These are phyloP conservation scores for Helleia helle DNA, from an alignment of 2,888 invertebrate species.

Conservation along the genomic window DNA sequence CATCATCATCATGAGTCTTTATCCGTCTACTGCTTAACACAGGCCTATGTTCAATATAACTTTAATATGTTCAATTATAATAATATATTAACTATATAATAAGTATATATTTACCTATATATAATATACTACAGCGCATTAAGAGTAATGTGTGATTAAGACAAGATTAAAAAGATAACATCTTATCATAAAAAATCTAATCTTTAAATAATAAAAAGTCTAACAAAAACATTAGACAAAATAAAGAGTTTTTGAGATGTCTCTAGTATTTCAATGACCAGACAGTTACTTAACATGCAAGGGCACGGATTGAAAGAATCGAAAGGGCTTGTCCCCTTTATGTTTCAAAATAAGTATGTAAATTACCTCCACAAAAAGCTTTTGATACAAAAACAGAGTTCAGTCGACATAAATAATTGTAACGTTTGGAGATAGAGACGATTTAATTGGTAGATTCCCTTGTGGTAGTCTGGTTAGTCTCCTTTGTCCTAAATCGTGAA, in stretches of 20 bases:
- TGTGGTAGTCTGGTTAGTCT: too few species aligned
- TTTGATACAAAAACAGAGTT: background rate
- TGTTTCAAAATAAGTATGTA: constrained; percentile 10
- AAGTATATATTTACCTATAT: too few species aligned
- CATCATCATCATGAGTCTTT: too few species aligned
- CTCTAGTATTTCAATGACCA: constrained; percentile 16
- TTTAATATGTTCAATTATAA: too few species aligned
- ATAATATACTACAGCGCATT: too few species aligned
- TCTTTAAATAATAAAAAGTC: background rate
- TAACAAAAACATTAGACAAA: background rate
- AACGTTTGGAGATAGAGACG: background rate
- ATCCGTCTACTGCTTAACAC: too few species aligned
- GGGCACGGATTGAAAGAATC: constrained; percentile 24
- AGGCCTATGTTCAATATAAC: too few species aligned
- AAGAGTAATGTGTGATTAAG: too few species aligned
- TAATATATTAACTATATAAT: too few species aligned
- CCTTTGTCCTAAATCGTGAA: too few species aligned
- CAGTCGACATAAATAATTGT: background rate
- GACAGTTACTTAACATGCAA: constrained; percentile 25
- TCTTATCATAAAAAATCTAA: background rate
- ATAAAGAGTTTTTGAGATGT: background rate
- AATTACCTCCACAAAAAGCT: constrained; percentile 5
- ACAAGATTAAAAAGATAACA: too few species aligned
- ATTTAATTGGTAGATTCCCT: background rate
- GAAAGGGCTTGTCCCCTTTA: constrained; percentile 18